Conservation (phyloP, 2,797 vertebrate species). For the Coregonus sp. region DNA sequence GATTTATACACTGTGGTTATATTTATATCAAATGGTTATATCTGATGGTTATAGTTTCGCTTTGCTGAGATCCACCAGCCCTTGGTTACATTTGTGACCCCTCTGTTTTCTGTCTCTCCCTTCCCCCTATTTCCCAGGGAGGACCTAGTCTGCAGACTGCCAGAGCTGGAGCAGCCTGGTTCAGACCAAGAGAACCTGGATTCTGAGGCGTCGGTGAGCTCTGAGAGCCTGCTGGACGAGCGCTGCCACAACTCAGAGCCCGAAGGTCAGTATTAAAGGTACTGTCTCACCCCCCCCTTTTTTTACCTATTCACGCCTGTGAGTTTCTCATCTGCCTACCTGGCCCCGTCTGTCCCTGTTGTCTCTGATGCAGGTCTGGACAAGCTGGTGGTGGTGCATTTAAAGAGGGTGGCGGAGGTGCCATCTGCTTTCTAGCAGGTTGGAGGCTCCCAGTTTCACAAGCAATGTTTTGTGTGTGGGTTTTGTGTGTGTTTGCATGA, state of each 20-base stretch:
- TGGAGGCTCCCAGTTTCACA: constrained; percentile 56
- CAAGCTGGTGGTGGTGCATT: constrained; percentile 68
- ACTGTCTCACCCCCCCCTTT: constrained; percentile 37
- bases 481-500: constrained; percentile 1
- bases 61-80: background rate
- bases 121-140: constrained; percentile 74
- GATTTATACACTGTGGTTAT: background rate
- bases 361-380: constrained; percentile 81
- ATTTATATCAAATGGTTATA: too few species aligned
- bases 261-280: constrained; percentile 90
- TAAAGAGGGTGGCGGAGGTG: constrained; percentile 66
- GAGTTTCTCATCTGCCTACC: constrained; percentile 61
- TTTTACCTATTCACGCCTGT: constrained; percentile 53
- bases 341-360: constrained; percentile 53
- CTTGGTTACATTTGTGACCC: background rate
- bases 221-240: constrained; percentile 93
- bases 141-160: constrained; percentile 90
- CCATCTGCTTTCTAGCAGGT: constrained; percentile 78
- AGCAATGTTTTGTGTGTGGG: constrained; percentile 5
- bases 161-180: constrained; percentile 92
- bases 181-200: constrained; percentile 96
- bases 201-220: constrained; percentile 91
- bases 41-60: background rate
- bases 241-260: constrained; percentile 74
- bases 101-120: background rate